Base-by-base conservation (phyloP, 2,888 invertebrate species). In the Anodontia alba region DNA sequence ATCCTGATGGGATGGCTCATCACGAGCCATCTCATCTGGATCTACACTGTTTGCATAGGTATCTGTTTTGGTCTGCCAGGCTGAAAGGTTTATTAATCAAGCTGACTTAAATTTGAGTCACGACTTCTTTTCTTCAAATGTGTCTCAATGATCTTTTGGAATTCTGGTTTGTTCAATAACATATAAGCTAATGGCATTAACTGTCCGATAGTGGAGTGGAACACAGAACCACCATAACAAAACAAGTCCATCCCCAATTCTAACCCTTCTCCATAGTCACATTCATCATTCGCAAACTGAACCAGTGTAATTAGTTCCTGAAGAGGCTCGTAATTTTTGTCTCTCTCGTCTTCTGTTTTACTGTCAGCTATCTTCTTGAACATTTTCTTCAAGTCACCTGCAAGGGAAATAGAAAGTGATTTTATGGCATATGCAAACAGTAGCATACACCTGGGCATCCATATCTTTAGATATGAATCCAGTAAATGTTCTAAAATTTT, bases 201-300 rank as follows among this genome's bases (percentile, higher is more conserved):
- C 81, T 96, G 96, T 46, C 96, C 93, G 1, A 96, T 95, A 62
- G 96, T 96, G 3, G 95, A 94, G 93, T 98, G 96, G 26, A 98
- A 95, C 81, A 96, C 94, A 0, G 98, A 97, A 78, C 96, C 90
- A 5, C 94, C 94, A 73, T 90, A 97, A 82, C 96, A 96, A 93
- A 99, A 97, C 69, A 99, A 95, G 94, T 97, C 96, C 87, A 98
- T 96, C 0, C 98, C 99, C 49, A 97, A 95, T 94, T 99, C 99
- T 1, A 99, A 94, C 0, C 98, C 97, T 74, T 98, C 98, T 0
- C 98, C 99, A 95, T 98, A 99, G 94, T 99, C 99, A 92, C 97
- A 97, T 94, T 99, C 99, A 92, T 99, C 99, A 77, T 97, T 96
- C 0, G 99, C 99, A 93, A 98, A 98, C 93, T 96, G 97, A 8